phyloP scores from a whole-genome alignment of 2,113 vertebrate species.

The Geococcyx californianus region DNA sequence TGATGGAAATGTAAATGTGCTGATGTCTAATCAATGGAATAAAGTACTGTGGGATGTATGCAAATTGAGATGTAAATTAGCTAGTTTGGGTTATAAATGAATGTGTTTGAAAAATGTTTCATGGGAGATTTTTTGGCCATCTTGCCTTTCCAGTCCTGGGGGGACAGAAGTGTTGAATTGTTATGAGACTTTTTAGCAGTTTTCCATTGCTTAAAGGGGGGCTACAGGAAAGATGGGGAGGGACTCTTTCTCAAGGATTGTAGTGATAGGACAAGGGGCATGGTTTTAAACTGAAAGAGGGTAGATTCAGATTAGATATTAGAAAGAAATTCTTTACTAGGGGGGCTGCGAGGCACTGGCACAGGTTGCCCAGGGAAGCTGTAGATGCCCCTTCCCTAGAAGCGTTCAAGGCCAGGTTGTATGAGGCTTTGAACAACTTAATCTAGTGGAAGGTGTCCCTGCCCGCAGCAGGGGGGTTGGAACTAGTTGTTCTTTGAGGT shows the following conservation, averaged over 20 bases:
- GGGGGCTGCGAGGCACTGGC: not conserved
- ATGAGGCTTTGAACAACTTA: not conserved
- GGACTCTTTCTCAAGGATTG: not conserved
- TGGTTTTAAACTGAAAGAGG: not conserved
- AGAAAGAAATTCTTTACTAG: not conserved
- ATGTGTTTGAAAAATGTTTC: not conserved
- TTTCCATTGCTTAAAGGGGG: not conserved
- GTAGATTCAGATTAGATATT: not conserved
- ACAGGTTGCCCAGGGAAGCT: fast-evolving
- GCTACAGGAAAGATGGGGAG: not conserved
- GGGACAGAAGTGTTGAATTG: not conserved
- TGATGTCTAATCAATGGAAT: slow-evolving; percentile 51
- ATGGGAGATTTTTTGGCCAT: not conserved
- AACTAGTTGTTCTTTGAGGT: not conserved
- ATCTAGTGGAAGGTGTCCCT: not conserved
- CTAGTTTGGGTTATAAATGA: slow-evolving; percentile 6
- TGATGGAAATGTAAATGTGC: slow-evolving; percentile 47
- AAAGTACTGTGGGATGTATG: slow-evolving; percentile 33
- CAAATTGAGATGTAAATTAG: slow-evolving; percentile 47
- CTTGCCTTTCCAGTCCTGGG: not conserved
- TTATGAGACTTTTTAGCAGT: not conserved
- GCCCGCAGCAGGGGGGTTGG: fast-evolving
- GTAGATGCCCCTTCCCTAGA: not conserved
- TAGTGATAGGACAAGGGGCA: not conserved
- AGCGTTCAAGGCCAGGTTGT: not conserved